Evolutionary conservation across 2,797 vertebrate species (phyloP).

Genomic region (Acrossocheilus fasciatus): DNA sequence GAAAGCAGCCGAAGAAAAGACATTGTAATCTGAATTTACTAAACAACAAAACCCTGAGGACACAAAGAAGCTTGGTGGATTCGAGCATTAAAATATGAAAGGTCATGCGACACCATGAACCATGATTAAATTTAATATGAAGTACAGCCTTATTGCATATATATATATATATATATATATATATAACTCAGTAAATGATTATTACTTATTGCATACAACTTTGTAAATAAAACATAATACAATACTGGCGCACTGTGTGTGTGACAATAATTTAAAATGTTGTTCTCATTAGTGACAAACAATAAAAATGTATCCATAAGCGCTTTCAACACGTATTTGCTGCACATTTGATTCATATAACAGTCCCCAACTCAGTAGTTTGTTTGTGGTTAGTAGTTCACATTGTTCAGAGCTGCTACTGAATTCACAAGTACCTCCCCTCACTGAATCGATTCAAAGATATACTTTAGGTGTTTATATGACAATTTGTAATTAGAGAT

Average conservation of each 20-base stretch:
- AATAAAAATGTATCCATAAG: not conserved
- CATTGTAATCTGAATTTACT: slow-evolving; percentile 5
- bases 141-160: not conserved
- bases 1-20: slow-evolving; percentile 9
- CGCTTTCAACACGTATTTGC: not conserved
- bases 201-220: not conserved
- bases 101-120: not conserved
- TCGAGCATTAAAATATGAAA: not conserved
- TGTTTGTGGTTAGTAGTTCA: not conserved
- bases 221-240: not conserved
- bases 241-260: not conserved
- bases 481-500: not conserved
- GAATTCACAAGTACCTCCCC: not conserved
- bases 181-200: not conserved
- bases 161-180: too few species aligned
- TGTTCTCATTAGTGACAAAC: not conserved
- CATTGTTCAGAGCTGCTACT: not conserved
- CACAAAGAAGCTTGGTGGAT: not conserved
- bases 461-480: not conserved
- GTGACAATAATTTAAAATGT: not conserved
- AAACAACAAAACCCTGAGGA: slow-evolving; percentile 5
- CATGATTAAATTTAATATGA: not conserved
- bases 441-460: not conserved
- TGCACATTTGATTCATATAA: not conserved
- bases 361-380: not conserved